Evolutionary conservation across 2,888 invertebrate genomes (phyloP), one percentile per base, ranked within the genome.

Genomic region (Rotaria magnacalcarata): DNA sequence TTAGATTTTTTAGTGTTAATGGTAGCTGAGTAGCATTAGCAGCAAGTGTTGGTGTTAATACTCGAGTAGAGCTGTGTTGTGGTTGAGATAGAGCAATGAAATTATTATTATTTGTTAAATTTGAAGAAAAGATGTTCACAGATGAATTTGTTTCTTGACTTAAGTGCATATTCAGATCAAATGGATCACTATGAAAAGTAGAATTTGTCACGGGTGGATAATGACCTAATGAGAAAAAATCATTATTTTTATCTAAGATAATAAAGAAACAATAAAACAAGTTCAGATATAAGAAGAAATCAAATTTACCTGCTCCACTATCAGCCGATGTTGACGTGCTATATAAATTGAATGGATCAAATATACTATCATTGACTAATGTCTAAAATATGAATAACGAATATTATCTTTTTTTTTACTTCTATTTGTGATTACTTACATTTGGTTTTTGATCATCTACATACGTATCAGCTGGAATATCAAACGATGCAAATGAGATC

Each of bases 331-430:
- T 16, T 19, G 67, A 67, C 34, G 14, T 41, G 16, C 7, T 7
- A 67, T 67, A 67, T 16, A 67, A 34, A 67, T 67, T 67, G 34
- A 67, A 67, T 67, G 67, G 67, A 34, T 67, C 67, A 67, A 67
- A 67, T 27, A 4, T 5, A 67, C 34, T 34, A 67, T 67, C 19
- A 34, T 67, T 67, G 19, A 34, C 19, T 41, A 34, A 67, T 67
- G 34, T 16, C 67, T 67, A 67, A 67, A 67, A 67, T 67, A 34
- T 19, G 34, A 67, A 60, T 60, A 3, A 54, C 10, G 19, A 54
- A 21, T 52, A 21, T 19, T 54, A 54, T 11, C 3, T 19, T 54
- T 52, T 52, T 52, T 14, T 14, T 52, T 47, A 7, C 47, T 52
- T 52, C 16, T 52, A 52, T 52, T 14, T 54, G 21, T 5, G 7